Evolutionary conservation across 2,888 invertebrate species (phyloP).

Genomic region (Pseudanteris insignis): DNA sequence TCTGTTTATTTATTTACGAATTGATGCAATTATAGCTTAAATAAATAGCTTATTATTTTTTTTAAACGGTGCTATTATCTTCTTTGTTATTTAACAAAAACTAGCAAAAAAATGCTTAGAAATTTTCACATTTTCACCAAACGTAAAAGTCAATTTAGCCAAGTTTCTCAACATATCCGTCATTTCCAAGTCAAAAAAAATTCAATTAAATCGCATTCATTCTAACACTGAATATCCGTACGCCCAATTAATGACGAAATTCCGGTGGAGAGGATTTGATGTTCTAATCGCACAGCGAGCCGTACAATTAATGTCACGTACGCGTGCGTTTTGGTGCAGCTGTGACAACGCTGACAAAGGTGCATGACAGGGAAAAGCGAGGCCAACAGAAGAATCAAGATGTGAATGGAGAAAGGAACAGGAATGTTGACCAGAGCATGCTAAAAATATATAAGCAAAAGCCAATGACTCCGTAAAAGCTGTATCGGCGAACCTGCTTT

Average conservation of each 20-base stretch:
- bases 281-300: slow-evolving; percentile 40
- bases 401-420: slow-evolving; percentile 43
- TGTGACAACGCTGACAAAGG: slow-evolving; percentile 43
- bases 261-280: slow-evolving; percentile 2
- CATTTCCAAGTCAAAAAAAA: too few relatives aligned
- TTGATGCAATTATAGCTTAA: too few relatives aligned
- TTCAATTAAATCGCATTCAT: too few relatives aligned
- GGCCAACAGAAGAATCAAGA: slow-evolving; percentile 28
- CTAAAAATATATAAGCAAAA: slow-evolving; percentile 53
- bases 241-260: background rate
- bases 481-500: slow-evolving; percentile 46
- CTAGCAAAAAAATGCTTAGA: too few relatives aligned
- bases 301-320: slow-evolving; percentile 47
- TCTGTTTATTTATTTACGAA: too few relatives aligned
- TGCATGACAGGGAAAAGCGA: slow-evolving; percentile 37
- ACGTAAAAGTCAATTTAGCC: too few relatives aligned
- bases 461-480: slow-evolving; percentile 51
- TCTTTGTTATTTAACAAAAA: too few relatives aligned
- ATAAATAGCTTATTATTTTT: too few relatives aligned
- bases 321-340: slow-evolving; percentile 47
- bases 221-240: too few relatives aligned
- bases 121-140: too few relatives aligned
- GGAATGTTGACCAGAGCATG: slow-evolving; percentile 56
- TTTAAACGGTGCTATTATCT: too few relatives aligned
- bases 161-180: too few relatives aligned